phyloP scores from a whole-genome alignment of 1,140 invertebrate genomes.

The Laupala kohalensis region DNA sequence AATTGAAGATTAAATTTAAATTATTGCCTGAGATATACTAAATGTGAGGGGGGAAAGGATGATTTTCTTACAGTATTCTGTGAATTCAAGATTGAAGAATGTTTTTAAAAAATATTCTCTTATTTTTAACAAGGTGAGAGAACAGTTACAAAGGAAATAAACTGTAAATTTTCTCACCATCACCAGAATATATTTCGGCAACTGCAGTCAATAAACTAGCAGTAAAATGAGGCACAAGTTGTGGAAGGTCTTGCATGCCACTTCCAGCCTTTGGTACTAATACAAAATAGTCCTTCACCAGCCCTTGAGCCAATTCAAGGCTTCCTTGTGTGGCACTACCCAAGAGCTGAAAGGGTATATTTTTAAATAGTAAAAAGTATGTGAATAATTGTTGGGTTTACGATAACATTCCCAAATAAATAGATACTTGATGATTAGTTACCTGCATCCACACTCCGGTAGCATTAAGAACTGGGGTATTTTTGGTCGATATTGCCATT shows the following conservation, averaged over 20 bases:
- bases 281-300: conserved; percentile 67
- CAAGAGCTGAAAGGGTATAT: conserved; percentile 35
- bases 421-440: background rate
- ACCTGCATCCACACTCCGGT: conserved; percentile 69
- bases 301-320: conserved; percentile 52
- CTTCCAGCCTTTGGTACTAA: conserved; percentile 48
- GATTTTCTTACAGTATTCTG: too few relatives aligned
- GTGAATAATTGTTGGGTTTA: too few relatives aligned
- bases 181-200: conserved; percentile 52
- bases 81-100: too few relatives aligned
- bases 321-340: conserved; percentile 59
- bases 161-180: background rate
- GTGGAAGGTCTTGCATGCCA: conserved; percentile 50
- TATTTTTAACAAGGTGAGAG: too few relatives aligned
- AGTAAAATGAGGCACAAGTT: conserved; percentile 59
- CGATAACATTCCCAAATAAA: background rate
- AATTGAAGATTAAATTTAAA: too few relatives aligned
- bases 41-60: too few relatives aligned
- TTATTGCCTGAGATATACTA: too few relatives aligned
- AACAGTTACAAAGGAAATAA: background rate
- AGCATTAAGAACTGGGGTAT: conserved; percentile 53
- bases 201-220: conserved; percentile 67
- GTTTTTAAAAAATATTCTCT: too few relatives aligned
- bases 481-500: conserved; percentile 57
- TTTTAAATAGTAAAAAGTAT: background rate